Evolutionary conservation across 2,888 invertebrate species (phyloP), one percentile per base, ranked within the genome.

Genomic region (Balanococcus diminutus): DNA sequence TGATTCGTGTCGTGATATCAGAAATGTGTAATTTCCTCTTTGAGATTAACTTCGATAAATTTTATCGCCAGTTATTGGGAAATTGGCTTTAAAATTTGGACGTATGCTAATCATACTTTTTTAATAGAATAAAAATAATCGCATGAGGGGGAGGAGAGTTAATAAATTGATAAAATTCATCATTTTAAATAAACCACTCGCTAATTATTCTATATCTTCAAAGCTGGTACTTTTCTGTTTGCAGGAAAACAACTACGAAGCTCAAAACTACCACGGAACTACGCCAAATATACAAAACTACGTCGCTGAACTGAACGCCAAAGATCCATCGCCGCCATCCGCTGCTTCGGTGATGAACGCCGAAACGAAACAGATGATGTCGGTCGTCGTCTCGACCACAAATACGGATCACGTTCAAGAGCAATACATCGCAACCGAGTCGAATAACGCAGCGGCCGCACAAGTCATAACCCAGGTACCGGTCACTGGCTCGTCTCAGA

Each of bases 161-260:
- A n/a, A n/a, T n/a, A n/a, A n/a, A n/a, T n/a, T n/a, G n/a, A n/a
- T n/a, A n/a, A n/a, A n/a, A n/a, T n/a, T n/a, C n/a, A n/a, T n/a
- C n/a, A n/a, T n/a, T n/a, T n/a, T n/a, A n/a, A n/a, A n/a, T n/a
- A n/a, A n/a, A n/a, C n/a, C n/a, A n/a, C n/a, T n/a, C n/a, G n/a
- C n/a, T n/a, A n/a, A n/a, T n/a, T n/a, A n/a, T n/a, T n/a, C n/a
- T n/a, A n/a, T n/a, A n/a, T n/a, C n/a, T n/a, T n/a, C n/a, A n/a
- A n/a, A n/a, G n/a, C n/a, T n/a, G n/a, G n/a, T n/a, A 22, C 46
- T 39, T 51, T 82, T 82, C 22, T 1, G 19, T 56, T 0, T 32
- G 28, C 56, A 82, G 51, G 82, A 82, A 31, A 32, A 32, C 51
- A 82, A 51, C 28, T 32, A 51, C 51, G 82, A 82, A 0, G 25